Percentiles rank a stretch among this genome's conserved stretches.
phyloP scores from a whole-genome alignment of 1,140 invertebrate species.

The Oryctes rhinoceros region DNA sequence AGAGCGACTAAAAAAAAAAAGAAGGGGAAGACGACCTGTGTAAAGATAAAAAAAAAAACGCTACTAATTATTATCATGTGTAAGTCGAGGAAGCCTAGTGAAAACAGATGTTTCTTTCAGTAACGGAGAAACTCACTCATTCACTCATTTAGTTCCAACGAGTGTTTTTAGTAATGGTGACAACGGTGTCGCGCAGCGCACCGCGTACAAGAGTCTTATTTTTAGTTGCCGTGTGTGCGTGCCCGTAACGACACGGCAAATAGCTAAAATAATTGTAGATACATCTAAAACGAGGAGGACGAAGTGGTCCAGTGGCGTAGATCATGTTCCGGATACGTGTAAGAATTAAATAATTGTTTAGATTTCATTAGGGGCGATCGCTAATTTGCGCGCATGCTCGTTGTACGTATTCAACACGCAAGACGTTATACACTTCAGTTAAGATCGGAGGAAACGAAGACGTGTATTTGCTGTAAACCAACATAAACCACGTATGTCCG shows the following conservation, averaged over 20 bases:
- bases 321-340: neutral
- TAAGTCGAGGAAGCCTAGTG: conserved; percentile 28
- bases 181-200: neutral
- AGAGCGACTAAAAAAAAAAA: neutral
- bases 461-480: too few relatives aligned
- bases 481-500: too few relatives aligned
- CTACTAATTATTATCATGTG: conserved; percentile 34
- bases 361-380: too few relatives aligned
- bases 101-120: conserved; percentile 35
- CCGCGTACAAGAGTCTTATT: conserved; percentile 9
- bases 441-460: too few relatives aligned
- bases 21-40: neutral
- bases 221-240: conserved; percentile 2
- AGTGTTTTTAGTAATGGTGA: conserved; percentile 33
- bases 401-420: too few relatives aligned
- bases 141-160: conserved; percentile 35
- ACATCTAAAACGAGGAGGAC: neutral
- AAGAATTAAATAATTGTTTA: too few relatives aligned
- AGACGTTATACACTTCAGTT: too few relatives aligned
- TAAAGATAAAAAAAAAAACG: conserved; percentile 1
- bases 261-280: conserved; percentile 34
- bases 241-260: conserved; percentile 12
- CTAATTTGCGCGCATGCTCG: too few relatives aligned
- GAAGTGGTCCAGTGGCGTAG: neutral
- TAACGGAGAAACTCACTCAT: conserved; percentile 17